Evolutionary conservation across 2,888 invertebrate species (phyloP).

Genomic region (Acleris laterana): DNA sequence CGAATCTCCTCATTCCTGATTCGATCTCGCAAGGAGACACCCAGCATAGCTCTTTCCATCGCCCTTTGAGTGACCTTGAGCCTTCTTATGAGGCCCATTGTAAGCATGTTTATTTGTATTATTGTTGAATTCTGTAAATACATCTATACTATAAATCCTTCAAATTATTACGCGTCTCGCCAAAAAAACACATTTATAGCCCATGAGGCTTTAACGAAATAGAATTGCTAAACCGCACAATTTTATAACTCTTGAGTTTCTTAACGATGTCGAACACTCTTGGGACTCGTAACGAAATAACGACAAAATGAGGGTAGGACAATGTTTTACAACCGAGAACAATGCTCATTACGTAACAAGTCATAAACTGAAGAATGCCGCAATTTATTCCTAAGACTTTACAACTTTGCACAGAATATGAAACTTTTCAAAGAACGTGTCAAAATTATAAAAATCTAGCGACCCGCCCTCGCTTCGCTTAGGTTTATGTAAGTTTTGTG

Average conservation of each 20-base stretch:
- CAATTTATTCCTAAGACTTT: not conserved
- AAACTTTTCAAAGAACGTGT: slow-evolving; percentile 6
- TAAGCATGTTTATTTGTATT: too few relatives aligned
- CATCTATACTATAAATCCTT: too few relatives aligned
- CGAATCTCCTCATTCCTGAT: too few relatives aligned
- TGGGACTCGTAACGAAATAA: not conserved
- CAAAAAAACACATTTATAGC: not conserved
- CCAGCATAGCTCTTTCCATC: too few relatives aligned
- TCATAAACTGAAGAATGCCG: not conserved
- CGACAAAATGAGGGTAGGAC: too few relatives aligned
- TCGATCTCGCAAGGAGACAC: too few relatives aligned
- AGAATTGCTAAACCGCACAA: slow-evolving; percentile 11
- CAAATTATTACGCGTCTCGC: too few relatives aligned
- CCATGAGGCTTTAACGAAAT: not conserved
- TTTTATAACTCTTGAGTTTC: slow-evolving; percentile 13
- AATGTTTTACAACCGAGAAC: not conserved
- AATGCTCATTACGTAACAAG: slow-evolving; percentile 8
- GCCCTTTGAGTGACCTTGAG: too few relatives aligned
- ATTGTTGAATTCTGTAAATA: too few relatives aligned
- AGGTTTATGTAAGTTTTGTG: too few relatives aligned
- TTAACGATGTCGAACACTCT: not conserved
- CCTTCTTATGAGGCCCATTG: too few relatives aligned
- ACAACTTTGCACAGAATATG: not conserved
- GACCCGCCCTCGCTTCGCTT: too few relatives aligned
- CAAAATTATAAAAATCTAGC: not conserved